phyloP scores from a whole-genome alignment of 2,888 invertebrate genomes.

The Clepsis dumicolana region DNA sequence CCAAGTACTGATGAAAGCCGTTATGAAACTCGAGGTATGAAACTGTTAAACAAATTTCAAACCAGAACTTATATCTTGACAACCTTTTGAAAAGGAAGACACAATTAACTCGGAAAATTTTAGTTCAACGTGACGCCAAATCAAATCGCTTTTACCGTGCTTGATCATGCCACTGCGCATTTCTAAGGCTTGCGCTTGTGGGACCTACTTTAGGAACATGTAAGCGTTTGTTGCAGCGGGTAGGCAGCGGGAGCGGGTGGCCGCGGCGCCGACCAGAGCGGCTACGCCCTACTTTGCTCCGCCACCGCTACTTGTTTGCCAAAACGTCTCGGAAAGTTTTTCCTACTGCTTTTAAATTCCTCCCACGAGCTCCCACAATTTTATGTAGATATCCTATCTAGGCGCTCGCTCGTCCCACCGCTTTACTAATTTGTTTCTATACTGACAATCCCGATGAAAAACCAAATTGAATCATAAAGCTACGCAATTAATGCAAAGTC shows the following conservation, averaged over 20 bases:
- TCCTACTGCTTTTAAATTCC: conserved; percentile 45
- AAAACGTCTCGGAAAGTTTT: conserved; percentile 59
- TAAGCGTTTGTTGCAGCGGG: not conserved
- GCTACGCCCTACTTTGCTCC: conserved; percentile 50
- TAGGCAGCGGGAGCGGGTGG: not conserved
- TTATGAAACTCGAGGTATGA: no score
- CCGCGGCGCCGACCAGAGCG: conserved; percentile 1
- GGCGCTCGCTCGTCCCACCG: conserved; percentile 44
- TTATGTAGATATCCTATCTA: conserved; percentile 45
- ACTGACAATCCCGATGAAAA: conserved; percentile 45
- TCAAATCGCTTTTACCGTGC: not conserved
- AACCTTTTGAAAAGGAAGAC: no score
- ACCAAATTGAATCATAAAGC: conserved; percentile 43
- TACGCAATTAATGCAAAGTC: conserved; percentile 29
- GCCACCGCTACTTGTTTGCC: conserved; percentile 57
- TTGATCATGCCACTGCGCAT: not conserved
- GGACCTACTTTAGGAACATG: not conserved
- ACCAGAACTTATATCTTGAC: no score
- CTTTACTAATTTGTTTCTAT: conserved; percentile 49
- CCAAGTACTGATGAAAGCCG: no score
- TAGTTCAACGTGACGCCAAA: no score
- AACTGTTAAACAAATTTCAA: no score
- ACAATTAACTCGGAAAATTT: no score
- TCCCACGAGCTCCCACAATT: conserved; percentile 49
- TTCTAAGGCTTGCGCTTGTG: not conserved